These are phyloP conservation scores for Aspidapion aeneum DNA, from an alignment of 2,888 invertebrate species.

Conservation along the genomic window DNA sequence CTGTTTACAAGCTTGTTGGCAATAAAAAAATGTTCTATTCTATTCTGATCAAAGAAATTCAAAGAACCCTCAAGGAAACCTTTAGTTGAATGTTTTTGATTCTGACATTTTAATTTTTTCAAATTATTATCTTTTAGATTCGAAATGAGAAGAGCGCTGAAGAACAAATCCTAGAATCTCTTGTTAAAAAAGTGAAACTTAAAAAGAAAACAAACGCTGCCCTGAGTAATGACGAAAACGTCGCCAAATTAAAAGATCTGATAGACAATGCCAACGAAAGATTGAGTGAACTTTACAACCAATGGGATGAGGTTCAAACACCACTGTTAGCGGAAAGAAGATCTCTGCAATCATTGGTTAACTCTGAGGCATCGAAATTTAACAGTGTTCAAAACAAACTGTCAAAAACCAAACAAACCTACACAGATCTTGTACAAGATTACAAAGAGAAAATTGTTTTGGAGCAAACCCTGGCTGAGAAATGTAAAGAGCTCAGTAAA, in stretches of 20 bases:
- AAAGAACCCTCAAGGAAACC: no score
- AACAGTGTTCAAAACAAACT: conserved; percentile 40
- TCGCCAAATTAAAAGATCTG: conserved; percentile 54
- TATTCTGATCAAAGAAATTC: no score
- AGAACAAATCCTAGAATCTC: no score
- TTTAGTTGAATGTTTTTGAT: no score
- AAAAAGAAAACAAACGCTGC: conserved; percentile 61
- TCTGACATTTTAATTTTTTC: no score
- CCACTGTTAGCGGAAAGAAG: conserved; percentile 62
- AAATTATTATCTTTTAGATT: no score
- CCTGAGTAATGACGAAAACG: conserved; percentile 60
- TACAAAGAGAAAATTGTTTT: conserved; percentile 45
- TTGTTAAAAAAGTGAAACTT: conserved; percentile 50
- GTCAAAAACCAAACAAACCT: conserved; percentile 43
- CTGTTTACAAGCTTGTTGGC: no score
- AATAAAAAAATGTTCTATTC: no score
- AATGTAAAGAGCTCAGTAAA: conserved; percentile 56
- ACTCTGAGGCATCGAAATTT: conserved; percentile 32
- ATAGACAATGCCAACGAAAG: conserved; percentile 62
- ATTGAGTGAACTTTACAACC: conserved; percentile 59
- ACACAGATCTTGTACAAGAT: conserved; percentile 39
- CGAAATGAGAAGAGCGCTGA: conserved; percentile 35
- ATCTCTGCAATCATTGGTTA: conserved; percentile 29
- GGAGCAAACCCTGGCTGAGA: conserved; percentile 47
- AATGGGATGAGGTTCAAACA: conserved; percentile 70